Conservation (phyloP, 2,797 vertebrate genomes). For the Cirrhinus molitorella region DNA sequence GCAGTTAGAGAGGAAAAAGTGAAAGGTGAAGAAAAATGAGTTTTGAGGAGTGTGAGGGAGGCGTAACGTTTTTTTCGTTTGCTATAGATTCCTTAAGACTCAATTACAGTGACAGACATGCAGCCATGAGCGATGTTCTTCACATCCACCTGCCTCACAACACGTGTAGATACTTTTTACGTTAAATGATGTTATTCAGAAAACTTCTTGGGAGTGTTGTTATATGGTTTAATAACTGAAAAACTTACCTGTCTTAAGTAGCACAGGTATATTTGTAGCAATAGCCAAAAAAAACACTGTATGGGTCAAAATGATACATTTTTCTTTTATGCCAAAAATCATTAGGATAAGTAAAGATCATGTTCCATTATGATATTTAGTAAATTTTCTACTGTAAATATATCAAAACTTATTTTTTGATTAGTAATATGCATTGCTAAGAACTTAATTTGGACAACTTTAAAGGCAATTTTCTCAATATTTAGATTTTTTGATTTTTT, state of each 20-base stretch:
- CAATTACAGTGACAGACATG: slow-evolving; percentile 48
- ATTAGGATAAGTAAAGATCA: too few species aligned
- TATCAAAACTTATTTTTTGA: too few species aligned
- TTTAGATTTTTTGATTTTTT: too few species aligned
- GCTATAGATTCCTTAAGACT: slow-evolving; percentile 52
- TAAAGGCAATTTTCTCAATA: too few species aligned
- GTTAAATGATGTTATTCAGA: background rate
- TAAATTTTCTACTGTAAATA: too few species aligned
- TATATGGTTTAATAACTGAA: background rate
- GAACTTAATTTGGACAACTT: too few species aligned
- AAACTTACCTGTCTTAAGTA: background rate
- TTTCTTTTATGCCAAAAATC: too few species aligned
- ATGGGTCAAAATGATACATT: too few species aligned
- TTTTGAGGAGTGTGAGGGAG: slow-evolving; percentile 27
- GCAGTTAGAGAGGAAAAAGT: slow-evolving; percentile 38
- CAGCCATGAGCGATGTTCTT: slow-evolving; percentile 4
- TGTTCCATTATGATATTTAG: too few species aligned
- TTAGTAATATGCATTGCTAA: too few species aligned
- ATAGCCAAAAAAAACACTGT: too few species aligned
- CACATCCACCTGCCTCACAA: slow-evolving; percentile 1
- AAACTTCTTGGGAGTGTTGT: background rate
- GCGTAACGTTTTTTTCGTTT: slow-evolving; percentile 10
- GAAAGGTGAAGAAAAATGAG: slow-evolving; percentile 44
- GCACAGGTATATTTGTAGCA: too few species aligned
- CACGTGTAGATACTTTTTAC: slow-evolving; percentile 9